Evolutionary conservation across 2,888 invertebrate species (phyloP).

Genomic region (Eilema sororculum): DNA sequence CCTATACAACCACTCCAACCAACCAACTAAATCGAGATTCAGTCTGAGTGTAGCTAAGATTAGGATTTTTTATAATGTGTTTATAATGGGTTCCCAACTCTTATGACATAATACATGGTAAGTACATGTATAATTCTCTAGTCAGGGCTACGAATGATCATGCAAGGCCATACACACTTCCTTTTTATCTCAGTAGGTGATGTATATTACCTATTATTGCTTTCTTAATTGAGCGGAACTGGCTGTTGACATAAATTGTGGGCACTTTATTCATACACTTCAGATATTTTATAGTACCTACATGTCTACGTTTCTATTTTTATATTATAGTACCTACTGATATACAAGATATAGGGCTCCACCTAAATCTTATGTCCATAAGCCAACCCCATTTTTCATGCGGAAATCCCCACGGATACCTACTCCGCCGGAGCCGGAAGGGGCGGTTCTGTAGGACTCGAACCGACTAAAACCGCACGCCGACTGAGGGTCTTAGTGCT

Average conservation of each 20-base stretch:
- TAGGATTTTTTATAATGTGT: too few relatives aligned
- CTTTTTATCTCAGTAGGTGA: constrained; percentile 38
- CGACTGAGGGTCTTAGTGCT: too few relatives aligned
- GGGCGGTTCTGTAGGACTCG: too few relatives aligned
- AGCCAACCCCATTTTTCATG: too few relatives aligned
- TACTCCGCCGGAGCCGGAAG: too few relatives aligned
- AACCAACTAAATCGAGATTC: too few relatives aligned
- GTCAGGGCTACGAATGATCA: constrained; percentile 44
- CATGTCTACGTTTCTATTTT: background rate
- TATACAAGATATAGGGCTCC: background rate
- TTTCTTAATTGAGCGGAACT: constrained; percentile 32
- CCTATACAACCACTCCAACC: too few relatives aligned
- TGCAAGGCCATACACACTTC: constrained; percentile 41
- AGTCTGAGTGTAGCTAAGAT: too few relatives aligned
- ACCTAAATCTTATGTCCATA: too few relatives aligned
- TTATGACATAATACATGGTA: constrained; percentile 26
- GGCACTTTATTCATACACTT: background rate
- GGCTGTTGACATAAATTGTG: constrained; percentile 11
- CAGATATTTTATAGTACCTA: background rate
- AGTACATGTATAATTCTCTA: constrained; percentile 11
- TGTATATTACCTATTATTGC: constrained; percentile 26
- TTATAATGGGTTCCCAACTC: constrained; percentile 18
- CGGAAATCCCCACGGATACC: too few relatives aligned
- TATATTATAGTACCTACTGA: background rate
- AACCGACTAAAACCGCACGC: too few relatives aligned